These are phyloP conservation scores for Chloroceryle amazona DNA, from an alignment of 2,797 vertebrate species.

Conservation along the genomic window DNA sequence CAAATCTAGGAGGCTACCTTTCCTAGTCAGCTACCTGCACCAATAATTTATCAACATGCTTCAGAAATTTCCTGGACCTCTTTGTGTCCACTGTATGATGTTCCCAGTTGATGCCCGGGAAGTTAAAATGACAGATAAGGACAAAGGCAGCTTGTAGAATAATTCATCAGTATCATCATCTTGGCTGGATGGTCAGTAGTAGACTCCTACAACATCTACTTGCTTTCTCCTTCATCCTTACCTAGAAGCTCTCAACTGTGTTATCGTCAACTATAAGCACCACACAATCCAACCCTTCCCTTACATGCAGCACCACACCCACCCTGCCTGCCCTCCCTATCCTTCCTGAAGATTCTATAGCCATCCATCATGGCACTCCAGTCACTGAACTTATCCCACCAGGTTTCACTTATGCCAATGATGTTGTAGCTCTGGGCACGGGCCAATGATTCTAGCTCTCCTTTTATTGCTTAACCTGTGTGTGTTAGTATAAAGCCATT, in stretches of 20 bases:
- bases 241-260: background rate
- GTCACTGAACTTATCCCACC: background rate
- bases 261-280: background rate
- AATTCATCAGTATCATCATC: background rate
- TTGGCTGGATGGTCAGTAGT: background rate
- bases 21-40: too few relatives aligned
- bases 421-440: background rate
- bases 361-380: fast-evolving
- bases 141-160: background rate
- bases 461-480: background rate
- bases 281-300: background rate
- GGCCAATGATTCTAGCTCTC: background rate
- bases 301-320: background rate
- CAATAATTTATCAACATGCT: background rate
- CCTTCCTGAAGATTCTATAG: background rate
- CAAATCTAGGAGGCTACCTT: too few relatives aligned
- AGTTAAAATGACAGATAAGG: background rate
- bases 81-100: background rate
- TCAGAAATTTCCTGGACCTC: background rate
- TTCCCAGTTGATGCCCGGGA: background rate
- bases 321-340: background rate
- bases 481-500: background rate
- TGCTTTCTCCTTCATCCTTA: background rate
- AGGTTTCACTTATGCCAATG: background rate
- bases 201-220: background rate